Evolutionary conservation across 2,113 vertebrate species (phyloP).

Genomic region (Furnarius figulus): DNA sequence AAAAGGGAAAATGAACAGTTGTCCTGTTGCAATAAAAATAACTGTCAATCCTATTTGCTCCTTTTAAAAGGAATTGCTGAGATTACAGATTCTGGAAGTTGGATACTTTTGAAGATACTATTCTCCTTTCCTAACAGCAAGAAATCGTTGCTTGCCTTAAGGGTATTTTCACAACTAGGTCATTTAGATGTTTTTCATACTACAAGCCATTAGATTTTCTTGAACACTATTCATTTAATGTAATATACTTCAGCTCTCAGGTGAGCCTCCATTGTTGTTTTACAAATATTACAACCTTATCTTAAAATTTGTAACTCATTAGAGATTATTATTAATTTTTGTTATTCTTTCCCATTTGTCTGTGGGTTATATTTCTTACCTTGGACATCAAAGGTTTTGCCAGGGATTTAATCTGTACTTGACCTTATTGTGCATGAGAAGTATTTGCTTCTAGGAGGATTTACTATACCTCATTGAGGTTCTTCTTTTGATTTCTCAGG

Average conservation of each 20-base stretch:
- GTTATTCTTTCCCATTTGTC: neutral
- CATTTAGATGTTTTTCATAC: neutral
- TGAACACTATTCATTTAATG: neutral
- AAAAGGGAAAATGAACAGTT: conserved; percentile 3
- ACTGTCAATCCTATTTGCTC: neutral
- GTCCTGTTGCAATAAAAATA: neutral
- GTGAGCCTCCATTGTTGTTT: neutral
- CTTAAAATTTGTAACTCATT: neutral
- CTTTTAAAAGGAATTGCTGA: neutral
- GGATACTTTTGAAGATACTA: neutral
- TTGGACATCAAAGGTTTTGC: neutral
- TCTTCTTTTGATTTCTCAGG: neutral
- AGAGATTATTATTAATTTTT: neutral
- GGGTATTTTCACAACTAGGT: neutral
- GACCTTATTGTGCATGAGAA: neutral
- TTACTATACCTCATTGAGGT: neutral
- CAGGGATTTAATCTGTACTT: neutral
- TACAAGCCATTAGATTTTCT: neutral
- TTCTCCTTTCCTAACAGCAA: neutral
- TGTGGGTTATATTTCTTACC: neutral
- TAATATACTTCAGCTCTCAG: neutral
- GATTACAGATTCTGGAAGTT: neutral
- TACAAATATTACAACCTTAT: neutral
- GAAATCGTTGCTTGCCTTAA: neutral
- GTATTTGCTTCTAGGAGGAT: neutral